phyloP scores from a whole-genome alignment of 1,140 invertebrate genomes.

The Argopecten irradians region DNA sequence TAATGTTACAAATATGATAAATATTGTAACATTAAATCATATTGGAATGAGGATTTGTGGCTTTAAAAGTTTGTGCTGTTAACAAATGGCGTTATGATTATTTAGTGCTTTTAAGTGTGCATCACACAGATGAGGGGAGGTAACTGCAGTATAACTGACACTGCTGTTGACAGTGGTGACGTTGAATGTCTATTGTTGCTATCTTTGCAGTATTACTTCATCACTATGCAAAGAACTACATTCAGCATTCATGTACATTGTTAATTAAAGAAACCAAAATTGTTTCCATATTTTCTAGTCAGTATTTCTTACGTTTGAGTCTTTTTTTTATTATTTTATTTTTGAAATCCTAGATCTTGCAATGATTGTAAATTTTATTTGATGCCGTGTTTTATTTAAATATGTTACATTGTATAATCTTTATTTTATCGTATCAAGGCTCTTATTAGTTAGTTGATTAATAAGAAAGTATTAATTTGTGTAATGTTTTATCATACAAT shows the following conservation, averaged over 20 bases:
- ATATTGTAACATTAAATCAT: too few species aligned
- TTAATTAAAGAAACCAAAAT: neutral
- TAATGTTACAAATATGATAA: too few species aligned
- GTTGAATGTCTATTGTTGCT: neutral
- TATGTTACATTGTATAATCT: neutral
- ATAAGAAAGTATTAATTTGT: neutral
- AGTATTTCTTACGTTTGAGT: neutral
- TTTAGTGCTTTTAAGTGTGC: neutral
- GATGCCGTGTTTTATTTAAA: neutral
- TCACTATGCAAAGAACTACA: conserved; percentile 1
- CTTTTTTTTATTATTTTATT: neutral
- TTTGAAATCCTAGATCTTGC: conserved; percentile 17
- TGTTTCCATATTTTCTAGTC: neutral
- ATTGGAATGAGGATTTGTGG: too few species aligned
- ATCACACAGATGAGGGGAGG: neutral
- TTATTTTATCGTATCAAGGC: neutral
- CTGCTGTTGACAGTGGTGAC: neutral
- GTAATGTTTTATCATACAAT: neutral
- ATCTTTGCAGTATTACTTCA: conserved; percentile 10
- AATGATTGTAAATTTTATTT: neutral
- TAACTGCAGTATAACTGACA: neutral
- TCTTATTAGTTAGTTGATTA: neutral
- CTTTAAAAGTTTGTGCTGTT: too few species aligned
- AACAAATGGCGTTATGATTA: too few species aligned
- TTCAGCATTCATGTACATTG: conserved; percentile 3